Evolutionary conservation across 2,888 invertebrate species (phyloP).

Genomic region (Drosophila melanosoma): DNA sequence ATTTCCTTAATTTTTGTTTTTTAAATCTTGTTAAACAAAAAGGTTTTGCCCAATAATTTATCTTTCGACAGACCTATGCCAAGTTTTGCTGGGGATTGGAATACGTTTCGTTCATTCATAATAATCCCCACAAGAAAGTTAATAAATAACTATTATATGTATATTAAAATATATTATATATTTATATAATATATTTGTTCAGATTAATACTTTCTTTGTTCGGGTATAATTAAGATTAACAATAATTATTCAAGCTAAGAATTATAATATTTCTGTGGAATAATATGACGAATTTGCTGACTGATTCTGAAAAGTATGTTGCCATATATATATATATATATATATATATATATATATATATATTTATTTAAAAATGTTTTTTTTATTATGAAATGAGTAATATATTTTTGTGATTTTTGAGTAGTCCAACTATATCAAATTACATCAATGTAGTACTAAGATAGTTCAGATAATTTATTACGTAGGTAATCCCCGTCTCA

Average conservation of each 20-base stretch:
- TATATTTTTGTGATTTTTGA: too few relatives aligned
- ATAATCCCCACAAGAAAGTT: too few relatives aligned
- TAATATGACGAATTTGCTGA: neutral
- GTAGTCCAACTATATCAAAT: neutral
- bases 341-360: too few relatives aligned
- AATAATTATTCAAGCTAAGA: neutral
- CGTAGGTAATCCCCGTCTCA: neutral
- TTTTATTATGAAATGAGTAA: too few relatives aligned
- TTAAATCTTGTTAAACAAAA: too few relatives aligned
- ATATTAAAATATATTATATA: neutral
- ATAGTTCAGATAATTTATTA: neutral
- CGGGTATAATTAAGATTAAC: neutral
- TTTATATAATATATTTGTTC: neutral
- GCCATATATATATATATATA: too few relatives aligned
- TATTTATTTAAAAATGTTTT: too few relatives aligned
- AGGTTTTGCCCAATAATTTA: too few relatives aligned
- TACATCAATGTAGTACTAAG: neutral
- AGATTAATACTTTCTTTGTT: neutral
- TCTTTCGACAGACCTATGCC: too few relatives aligned
- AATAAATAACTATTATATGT: too few relatives aligned
- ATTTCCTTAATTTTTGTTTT: neutral
- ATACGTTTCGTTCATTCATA: too few relatives aligned
- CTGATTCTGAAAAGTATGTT: neutral
- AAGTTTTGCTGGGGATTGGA: too few relatives aligned
- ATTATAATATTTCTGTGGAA: neutral